Conservation (phyloP, 2,113 vertebrate genomes). For the Cyprinus carpio region DNA sequence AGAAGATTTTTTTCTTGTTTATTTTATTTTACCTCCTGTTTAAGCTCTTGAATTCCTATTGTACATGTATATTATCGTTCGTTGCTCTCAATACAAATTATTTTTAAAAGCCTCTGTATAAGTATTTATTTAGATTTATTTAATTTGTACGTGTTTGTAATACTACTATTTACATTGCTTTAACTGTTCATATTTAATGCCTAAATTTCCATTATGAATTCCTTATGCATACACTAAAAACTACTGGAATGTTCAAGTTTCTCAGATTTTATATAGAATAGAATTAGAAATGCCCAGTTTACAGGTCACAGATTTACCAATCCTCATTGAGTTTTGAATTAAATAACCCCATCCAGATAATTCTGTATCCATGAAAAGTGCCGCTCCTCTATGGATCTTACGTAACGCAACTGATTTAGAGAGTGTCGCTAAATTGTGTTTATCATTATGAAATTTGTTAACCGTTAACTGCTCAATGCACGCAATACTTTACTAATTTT, state of each 20-base stretch:
- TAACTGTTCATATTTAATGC: background rate
- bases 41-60: too few species aligned
- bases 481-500: background rate
- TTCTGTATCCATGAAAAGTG: background rate
- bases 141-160: background rate
- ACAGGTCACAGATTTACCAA: background rate
- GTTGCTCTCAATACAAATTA: too few species aligned
- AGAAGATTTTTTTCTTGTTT: too few species aligned
- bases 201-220: background rate
- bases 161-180: background rate
- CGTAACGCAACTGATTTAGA: conserved; percentile 3
- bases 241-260: background rate
- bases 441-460: background rate
- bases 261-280: background rate
- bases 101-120: background rate
- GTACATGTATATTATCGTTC: too few species aligned
- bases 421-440: conserved; percentile 21
- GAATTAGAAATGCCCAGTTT: background rate
- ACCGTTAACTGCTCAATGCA: background rate
- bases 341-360: background rate
- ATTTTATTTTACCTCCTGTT: too few species aligned
- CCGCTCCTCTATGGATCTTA: background rate
- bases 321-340: background rate
- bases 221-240: background rate
- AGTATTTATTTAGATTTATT: background rate